Base-by-base conservation (phyloP, 2,113 vertebrate species). In the Corydoras sp. region DNA sequence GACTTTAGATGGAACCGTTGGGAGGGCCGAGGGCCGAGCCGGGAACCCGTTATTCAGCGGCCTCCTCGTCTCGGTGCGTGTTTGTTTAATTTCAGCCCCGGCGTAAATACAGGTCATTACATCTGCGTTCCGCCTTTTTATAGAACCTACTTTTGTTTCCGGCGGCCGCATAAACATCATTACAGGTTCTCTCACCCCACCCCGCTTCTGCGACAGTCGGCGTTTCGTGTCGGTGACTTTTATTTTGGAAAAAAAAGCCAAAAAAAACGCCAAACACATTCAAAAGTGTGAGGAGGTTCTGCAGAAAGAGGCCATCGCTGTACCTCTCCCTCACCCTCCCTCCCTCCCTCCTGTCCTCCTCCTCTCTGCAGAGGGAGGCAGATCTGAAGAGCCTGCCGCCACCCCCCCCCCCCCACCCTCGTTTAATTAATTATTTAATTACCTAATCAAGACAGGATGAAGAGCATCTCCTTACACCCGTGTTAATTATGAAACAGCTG, bases 391-490 rank as follows among this genome's bases (percentile, higher is more conserved):
- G 81, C 81, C 81, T 73, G 82, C 78, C 80, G n/a, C n/a, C n/a
- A n/a, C n/a, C 84, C 80, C 85, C 84, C 79, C 86, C 79, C 70
- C 75, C 80, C 85, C 84, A 79, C 86, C 79, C 70, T 74, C 85
- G 81, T 85, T 90, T 86, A 86, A 89, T 89, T 88, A 83, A 89
- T 90, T 88, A 91, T 89, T 91, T 90, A 88, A 91, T 91, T 88
- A 90, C 84, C 83, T 84, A 87, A 83, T 80, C 78, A 81, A 78
- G 75, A 61, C 69, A 71, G 77, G 85, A 89, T 88, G 87, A 90
- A 86, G 83, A 87, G 82, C 81, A 78, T 88, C 86, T 88, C 86
- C 76, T 87, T 87, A 89, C 85, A 89, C 79, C 73, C 71, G 78
- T 86, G 87, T 87, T 90, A 90, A 90, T 91, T 89, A 89, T 86